Evolutionary conservation across 1,140 invertebrate genomes (phyloP).

Genomic region (Cydia pomonella): DNA sequence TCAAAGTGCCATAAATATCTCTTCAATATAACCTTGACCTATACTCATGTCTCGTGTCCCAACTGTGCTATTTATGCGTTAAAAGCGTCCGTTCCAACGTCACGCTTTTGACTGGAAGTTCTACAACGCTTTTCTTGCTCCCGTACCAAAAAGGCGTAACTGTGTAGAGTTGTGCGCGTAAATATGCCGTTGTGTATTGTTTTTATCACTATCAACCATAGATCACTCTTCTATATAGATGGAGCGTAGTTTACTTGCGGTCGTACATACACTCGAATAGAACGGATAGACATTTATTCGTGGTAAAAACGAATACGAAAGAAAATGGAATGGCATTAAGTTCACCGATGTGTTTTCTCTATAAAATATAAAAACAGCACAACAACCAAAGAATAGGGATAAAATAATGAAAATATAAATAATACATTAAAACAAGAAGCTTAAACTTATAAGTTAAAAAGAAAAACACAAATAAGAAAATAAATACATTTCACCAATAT

Average conservation of each 20-base stretch:
- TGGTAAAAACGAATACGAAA: no score
- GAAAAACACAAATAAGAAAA: no score
- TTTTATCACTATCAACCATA: neutral
- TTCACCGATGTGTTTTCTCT: no score
- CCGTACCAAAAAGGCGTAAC: neutral
- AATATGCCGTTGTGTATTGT: neutral
- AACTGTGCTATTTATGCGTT: neutral
- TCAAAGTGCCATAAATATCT: neutral
- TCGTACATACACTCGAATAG: no score
- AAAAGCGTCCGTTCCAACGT: neutral
- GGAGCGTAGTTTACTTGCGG: neutral
- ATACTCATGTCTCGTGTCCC: neutral
- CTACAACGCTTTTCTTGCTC: neutral
- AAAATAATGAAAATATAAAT: no score
- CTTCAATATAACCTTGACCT: neutral
- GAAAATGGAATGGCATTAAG: no score
- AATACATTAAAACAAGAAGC: no score
- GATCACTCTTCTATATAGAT: neutral
- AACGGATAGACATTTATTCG: no score
- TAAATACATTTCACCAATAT: no score
- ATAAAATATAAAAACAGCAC: no score
- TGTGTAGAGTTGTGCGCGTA: neutral
- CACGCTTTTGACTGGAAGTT: conserved; percentile 1
- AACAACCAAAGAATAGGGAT: no score
- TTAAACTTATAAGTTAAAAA: no score